These are phyloP conservation scores for Epinotia brunnichana DNA, from an alignment of 2,888 invertebrate genomes.

Conservation along the genomic window DNA sequence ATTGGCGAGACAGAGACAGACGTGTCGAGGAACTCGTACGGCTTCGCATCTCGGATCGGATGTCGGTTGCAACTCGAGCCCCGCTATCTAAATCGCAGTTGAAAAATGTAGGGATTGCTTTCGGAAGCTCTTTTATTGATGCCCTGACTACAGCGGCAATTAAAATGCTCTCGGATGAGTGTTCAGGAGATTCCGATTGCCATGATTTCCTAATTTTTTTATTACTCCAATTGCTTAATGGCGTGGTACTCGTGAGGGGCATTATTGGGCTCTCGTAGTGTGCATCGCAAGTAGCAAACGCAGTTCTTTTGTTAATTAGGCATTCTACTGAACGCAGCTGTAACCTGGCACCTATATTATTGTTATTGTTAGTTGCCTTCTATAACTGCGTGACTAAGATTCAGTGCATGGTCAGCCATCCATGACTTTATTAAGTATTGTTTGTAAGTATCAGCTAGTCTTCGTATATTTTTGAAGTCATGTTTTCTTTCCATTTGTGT, in stretches of 20 bases:
- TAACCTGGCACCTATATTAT: no score
- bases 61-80: slow-evolving; percentile 22
- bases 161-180: no score
- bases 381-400: background rate
- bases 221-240: no score
- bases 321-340: no score
- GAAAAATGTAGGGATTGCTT: background rate
- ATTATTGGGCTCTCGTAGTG: no score
- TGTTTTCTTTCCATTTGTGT: slow-evolving; percentile 3
- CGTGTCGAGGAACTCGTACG: background rate
- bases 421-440: background rate
- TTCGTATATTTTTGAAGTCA: slow-evolving; percentile 14
- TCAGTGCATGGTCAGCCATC: slow-evolving; percentile 4
- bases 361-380: no score
- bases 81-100: background rate
- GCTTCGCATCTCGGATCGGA: slow-evolving; percentile 26
- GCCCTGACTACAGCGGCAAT: background rate
- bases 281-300: no score
- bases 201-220: no score
- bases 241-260: no score
- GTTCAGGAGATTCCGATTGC: no score
- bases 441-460: slow-evolving; percentile 13
- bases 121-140: background rate
- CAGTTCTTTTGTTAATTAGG: no score
- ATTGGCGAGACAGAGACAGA: background rate